Evolutionary conservation across 2,113 vertebrate genomes (phyloP).

Genomic region (Hiodon tergisus): DNA sequence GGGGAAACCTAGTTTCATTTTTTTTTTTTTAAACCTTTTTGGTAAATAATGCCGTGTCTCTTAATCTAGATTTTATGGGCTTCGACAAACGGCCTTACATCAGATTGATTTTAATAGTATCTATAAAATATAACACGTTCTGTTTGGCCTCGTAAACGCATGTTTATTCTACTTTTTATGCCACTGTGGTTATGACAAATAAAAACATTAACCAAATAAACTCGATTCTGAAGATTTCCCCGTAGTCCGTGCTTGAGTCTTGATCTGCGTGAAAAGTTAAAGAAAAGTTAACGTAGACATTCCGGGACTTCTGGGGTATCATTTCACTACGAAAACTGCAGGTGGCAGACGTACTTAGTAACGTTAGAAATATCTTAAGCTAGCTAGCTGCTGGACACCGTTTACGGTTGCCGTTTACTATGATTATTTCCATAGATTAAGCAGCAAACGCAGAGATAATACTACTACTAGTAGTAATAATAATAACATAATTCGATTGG

Average conservation of each 20-base stretch:
- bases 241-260: not conserved
- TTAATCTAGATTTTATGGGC: too few species aligned
- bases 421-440: not conserved
- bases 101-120: too few species aligned
- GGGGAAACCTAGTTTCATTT: too few species aligned
- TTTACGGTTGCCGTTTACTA: not conserved
- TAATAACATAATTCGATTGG: not conserved
- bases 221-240: not conserved
- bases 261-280: not conserved
- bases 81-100: too few species aligned
- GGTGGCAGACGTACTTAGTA: constrained; percentile 14
- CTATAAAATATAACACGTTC: too few species aligned
- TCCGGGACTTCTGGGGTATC: not conserved
- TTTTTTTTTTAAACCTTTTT: too few species aligned
- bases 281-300: not conserved
- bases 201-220: not conserved
- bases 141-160: too few species aligned
- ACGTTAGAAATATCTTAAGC: not conserved
- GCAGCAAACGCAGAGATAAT: too few species aligned
- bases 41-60: too few species aligned
- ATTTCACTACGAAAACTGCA: not conserved
- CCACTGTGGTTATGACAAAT: too few species aligned
- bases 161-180: too few species aligned
- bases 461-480: not conserved
- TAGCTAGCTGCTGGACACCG: constrained; percentile 5